Evolutionary conservation across 2,888 invertebrate genomes (phyloP), one percentile per base, ranked within the genome.

Genomic region (Pseudeuparius sepicola): DNA sequence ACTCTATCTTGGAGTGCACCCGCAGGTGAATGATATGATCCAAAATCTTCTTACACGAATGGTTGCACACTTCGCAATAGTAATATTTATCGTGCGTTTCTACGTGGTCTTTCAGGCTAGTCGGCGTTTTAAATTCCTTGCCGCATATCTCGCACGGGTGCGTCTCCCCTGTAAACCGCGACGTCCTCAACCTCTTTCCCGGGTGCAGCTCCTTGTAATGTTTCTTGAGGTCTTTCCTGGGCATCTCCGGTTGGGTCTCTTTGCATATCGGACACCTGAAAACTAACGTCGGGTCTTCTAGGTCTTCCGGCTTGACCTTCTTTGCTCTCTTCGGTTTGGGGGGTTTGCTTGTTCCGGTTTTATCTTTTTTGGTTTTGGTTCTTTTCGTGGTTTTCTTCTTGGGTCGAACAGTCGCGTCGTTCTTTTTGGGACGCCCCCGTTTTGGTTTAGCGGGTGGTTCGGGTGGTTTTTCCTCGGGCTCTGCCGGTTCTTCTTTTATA

Each of bases 11-110:
- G 9, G 54, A 55, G 46, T 63, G 63, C 4, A 53, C 45, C 10
- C 59, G 46, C 36, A 56, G 44, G 37, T 63, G 63, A 6, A 59
- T 45, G 2, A 58, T 53, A 40, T 59, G 60, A 32, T 61, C 60
- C 4, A 59, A 35, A 6, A 59, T 49, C 34, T 59, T 59, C 40
- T 60, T 60, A 39, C 60, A 60, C 15, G 51, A 54, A 14, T 50
- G 51, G 27, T 56, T 52, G 42, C 62, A 63, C n/a, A 18, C 23
- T 18, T 40, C 40, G 5, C 9, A 10, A 15, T 14, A 6, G 6
- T 47, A 44, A 13, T 43, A 59, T 4, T 68, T 67, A 20, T 64
- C 62, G 17, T 47, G 49, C 20, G 47, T 42, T 38, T 52, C 53
- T 25, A 48, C 44, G 35, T 59, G 57, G 2, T 38, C 39, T 12